Conservation (phyloP, 2,888 invertebrate species). For the Caenorhabditis parvicauda region DNA sequence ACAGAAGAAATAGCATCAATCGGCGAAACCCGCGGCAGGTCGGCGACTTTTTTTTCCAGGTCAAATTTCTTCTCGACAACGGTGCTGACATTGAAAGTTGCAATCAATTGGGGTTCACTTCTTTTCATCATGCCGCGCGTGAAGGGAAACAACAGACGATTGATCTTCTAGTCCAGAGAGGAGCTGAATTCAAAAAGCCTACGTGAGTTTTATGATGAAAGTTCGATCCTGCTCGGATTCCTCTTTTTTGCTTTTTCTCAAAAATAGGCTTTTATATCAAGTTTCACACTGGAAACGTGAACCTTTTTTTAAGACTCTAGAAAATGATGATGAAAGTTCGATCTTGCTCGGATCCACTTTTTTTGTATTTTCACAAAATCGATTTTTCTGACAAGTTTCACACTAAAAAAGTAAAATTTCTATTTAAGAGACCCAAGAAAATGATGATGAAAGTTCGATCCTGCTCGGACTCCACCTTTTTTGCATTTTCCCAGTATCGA, state of each 20-base stretch:
- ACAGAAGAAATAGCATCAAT: too few relatives aligned
- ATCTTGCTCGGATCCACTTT: too few relatives aligned
- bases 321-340: too few relatives aligned
- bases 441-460: background rate
- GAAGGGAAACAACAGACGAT: constrained; percentile 52
- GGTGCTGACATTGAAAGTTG: constrained; percentile 50
- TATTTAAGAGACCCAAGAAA: too few relatives aligned
- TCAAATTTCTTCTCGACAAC: constrained; percentile 34
- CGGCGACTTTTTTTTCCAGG: constrained; percentile 19
- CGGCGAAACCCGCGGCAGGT: too few relatives aligned
- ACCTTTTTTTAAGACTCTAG: background rate
- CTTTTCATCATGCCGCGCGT: constrained; percentile 54
- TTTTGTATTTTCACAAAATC: too few relatives aligned
- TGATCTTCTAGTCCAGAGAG: constrained; percentile 50
- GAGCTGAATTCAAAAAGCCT: constrained; percentile 35
- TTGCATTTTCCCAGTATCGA: constrained; percentile 3
- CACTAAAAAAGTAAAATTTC: too few relatives aligned
- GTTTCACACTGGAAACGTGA: too few relatives aligned
- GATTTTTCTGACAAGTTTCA: too few relatives aligned
- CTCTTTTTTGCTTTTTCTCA: too few relatives aligned
- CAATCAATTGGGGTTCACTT: constrained; percentile 50
- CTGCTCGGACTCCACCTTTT: background rate
- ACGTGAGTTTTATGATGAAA: constrained; percentile 27
- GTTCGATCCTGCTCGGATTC: background rate
- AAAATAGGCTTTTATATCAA: too few relatives aligned